Percentiles rank a stretch among this genome's conserved stretches.
These are phyloP conservation scores for Oscheius sp. DNA, from an alignment of 2,888 invertebrate genomes.

Conservation along the genomic window DNA sequence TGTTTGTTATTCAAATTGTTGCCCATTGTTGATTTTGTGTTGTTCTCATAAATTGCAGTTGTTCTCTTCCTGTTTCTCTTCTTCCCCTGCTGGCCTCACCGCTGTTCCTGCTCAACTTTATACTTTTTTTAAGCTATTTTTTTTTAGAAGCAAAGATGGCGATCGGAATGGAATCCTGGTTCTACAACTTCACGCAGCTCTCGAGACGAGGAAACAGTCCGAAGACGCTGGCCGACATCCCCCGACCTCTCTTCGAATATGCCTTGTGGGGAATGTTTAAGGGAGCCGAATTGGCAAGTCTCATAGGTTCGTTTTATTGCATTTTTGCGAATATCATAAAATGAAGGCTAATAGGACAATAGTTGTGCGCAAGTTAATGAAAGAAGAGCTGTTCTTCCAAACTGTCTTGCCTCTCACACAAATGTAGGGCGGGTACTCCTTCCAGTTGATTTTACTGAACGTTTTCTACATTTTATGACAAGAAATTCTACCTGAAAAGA, in stretches of 20 bases:
- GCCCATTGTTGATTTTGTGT: constrained; percentile 29
- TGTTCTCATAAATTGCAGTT: constrained; percentile 33
- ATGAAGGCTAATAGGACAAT: too few relatives aligned
- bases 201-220: constrained; percentile 48
- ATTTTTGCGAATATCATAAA: not conserved
- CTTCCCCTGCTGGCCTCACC: not conserved
- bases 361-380: too few relatives aligned
- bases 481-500: too few relatives aligned
- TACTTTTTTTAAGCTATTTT: not conserved
- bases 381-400: not conserved
- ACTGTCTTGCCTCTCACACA: too few relatives aligned
- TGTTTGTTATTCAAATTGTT: constrained; percentile 21
- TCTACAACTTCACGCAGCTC: constrained; percentile 63
- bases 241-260: constrained; percentile 61
- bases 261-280: constrained; percentile 65
- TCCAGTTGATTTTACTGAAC: too few relatives aligned
- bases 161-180: constrained; percentile 67
- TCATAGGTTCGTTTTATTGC: constrained; percentile 57
- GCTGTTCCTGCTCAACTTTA: not conserved
- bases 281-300: constrained; percentile 59
- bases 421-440: too few relatives aligned
- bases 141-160: constrained; percentile 22
- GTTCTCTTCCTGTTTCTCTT: constrained; percentile 3
- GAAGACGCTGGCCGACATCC: constrained; percentile 61
- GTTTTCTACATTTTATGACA: too few relatives aligned